Conservation (phyloP, 2,888 invertebrate species). For the Micoletzkya japonica region DNA sequence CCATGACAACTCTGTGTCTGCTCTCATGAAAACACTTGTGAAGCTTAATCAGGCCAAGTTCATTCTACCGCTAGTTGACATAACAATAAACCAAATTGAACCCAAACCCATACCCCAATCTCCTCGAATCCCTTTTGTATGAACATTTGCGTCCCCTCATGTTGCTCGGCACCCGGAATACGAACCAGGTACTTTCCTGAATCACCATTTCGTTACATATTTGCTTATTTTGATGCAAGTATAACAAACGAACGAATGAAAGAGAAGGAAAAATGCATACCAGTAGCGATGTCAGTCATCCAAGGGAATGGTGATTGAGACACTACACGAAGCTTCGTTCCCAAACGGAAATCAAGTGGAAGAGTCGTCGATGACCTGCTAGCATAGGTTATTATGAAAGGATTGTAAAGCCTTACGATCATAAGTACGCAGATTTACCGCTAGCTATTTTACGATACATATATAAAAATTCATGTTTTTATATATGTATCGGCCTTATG, state of each 20-base stretch:
- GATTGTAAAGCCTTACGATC: too few relatives aligned
- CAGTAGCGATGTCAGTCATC: constrained; percentile 32
- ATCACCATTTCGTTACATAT: not conserved
- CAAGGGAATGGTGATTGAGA: constrained; percentile 36
- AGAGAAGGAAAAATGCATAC: not conserved
- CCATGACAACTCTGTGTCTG: too few relatives aligned
- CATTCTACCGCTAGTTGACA: too few relatives aligned
- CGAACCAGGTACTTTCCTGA: constrained; percentile 38
- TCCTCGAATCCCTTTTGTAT: not conserved
- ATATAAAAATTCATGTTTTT: too few relatives aligned
- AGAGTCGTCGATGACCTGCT: constrained; percentile 2
- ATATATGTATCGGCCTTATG: too few relatives aligned
- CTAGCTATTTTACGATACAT: too few relatives aligned
- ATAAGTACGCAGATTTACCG: too few relatives aligned
- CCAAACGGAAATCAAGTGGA: constrained; percentile 38
- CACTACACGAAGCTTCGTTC: constrained; percentile 34
- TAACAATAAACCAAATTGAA: not conserved
- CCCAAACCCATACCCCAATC: not conserved
- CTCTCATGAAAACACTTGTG: too few relatives aligned
- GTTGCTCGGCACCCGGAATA: constrained; percentile 36
- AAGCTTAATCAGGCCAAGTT: too few relatives aligned
- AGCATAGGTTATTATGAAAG: too few relatives aligned
- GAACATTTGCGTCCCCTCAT: constrained; percentile 29
- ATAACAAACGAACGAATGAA: not conserved
- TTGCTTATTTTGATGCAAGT: not conserved